A percentile compares a stretch with the other conserved stretches of the same genome.
Evolutionary conservation across 2,888 invertebrate species (phyloP).

Genomic region (Colostygia pectinataria): DNA sequence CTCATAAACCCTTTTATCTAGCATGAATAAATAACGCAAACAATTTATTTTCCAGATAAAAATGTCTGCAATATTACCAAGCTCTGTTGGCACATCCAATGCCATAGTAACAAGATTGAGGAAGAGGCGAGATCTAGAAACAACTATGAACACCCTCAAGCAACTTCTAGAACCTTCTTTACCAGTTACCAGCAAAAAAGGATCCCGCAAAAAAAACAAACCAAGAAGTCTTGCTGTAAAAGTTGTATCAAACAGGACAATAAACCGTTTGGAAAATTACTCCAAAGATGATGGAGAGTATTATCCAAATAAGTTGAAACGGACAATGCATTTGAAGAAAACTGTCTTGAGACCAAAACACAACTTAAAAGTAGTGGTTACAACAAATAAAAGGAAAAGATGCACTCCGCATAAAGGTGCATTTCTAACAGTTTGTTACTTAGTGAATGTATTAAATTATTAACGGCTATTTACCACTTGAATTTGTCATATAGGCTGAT

Average conservation of each 20-base stretch:
- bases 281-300: conserved; percentile 44
- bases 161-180: conserved; percentile 11
- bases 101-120: conserved; percentile 2
- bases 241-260: conserved; percentile 15
- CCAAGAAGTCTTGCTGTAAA: conserved; percentile 14
- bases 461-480: too few species aligned
- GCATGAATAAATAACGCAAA: too few species aligned
- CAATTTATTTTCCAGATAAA: conserved; percentile 15
- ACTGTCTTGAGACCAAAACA: conserved; percentile 53
- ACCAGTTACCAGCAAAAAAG: background rate
- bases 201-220: conserved; percentile 18
- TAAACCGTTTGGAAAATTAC: conserved; percentile 20
- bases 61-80: conserved; percentile 10
- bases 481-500: too few species aligned
- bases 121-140: conserved; percentile 14
- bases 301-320: conserved; percentile 54
- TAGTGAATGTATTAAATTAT: too few species aligned
- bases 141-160: conserved; percentile 28
- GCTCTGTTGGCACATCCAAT: background rate
- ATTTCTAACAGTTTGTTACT: too few species aligned
- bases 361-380: conserved; percentile 50
- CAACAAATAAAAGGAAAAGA: conserved; percentile 58
- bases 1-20: too few species aligned
- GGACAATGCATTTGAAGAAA: conserved; percentile 44
- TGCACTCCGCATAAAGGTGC: conserved; percentile 53